A percentile compares a stretch with the other conserved stretches of the same genome.
phyloP scores from a whole-genome alignment of 2,888 invertebrate species.

The Nineta flava region DNA sequence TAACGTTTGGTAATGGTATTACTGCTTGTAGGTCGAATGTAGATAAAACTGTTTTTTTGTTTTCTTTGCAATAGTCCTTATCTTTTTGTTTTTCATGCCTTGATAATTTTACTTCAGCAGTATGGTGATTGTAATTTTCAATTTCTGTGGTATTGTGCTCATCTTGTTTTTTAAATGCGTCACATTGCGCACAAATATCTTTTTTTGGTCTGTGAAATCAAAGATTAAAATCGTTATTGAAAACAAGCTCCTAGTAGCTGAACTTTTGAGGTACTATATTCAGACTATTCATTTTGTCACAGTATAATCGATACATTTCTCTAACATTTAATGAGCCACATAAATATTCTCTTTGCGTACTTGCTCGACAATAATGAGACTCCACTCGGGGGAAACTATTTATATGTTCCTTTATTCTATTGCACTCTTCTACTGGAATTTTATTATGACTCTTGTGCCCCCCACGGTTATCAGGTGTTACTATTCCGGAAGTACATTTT shows the following conservation, averaged over 20 bases:
- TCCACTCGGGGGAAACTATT: neutral
- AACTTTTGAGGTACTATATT: too few relatives aligned
- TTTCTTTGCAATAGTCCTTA: too few relatives aligned
- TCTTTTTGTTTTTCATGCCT: too few relatives aligned
- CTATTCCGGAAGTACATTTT: neutral
- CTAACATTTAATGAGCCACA: neutral
- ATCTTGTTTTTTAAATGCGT: neutral
- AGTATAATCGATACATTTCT: neutral
- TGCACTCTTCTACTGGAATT: neutral
- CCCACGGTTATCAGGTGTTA: neutral
- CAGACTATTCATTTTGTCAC: too few relatives aligned
- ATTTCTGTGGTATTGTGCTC: too few relatives aligned
- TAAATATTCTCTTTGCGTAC: neutral
- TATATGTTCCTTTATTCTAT: neutral
- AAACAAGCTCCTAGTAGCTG: neutral
- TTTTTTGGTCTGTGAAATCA: neutral
- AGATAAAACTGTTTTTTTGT: neutral
- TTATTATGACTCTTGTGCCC: too few relatives aligned
- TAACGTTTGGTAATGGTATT: neutral
- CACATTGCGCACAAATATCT: neutral
- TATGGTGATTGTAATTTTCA: too few relatives aligned
- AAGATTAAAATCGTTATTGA: neutral
- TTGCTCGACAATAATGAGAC: neutral
- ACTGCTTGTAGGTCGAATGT: conserved; percentile 3
- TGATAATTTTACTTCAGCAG: neutral